Evolutionary conservation across 2,113 vertebrate genomes (phyloP), one percentile per base, ranked within the genome.

Genomic region (Pedionomus torquatus): DNA sequence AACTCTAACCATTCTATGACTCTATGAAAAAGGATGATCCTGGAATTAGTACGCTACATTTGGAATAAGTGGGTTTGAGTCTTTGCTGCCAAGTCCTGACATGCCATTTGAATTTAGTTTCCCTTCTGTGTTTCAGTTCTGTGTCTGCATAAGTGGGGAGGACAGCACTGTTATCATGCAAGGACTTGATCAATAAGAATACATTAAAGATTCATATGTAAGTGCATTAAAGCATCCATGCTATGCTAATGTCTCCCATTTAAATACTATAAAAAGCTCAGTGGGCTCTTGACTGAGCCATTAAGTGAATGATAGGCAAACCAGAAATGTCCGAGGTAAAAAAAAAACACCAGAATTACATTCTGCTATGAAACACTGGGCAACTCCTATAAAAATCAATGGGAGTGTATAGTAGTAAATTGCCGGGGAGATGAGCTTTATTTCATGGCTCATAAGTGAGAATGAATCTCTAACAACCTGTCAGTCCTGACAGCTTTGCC

Each of bases 401-500:
- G 87, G 92, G 57, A 87, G 33, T 37, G 60, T 76, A 74, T 8
- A 25, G 93, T 41, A 74, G 87, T 71, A 94, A 96, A 95, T 91
- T 93, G 90, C 86, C 7, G 3, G 83, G 91, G 80, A 94, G 89
- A 83, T 74, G 92, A 90, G 90, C 49, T 91, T 93, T 84, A 87
- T 95, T 97, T 96, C 91, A 95, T 89, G 93, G 94, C 82, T 96
- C 90, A 72, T 93, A 82, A 93, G 89, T 65, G 90, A 79, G 25
- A 85, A 60, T 21, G 51, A 80, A 55, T 89, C 76, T 77, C 71
- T 46, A 93, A 66, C 83, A 54, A 76, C 75, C 92, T 88, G 75
- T 44, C 78, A 83, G 78, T 33, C 72, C 82, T 54, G 65, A 60
- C 70, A 85, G 85, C 86, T 69, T 79, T 24, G 87, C 65, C 65